Evolutionary conservation across 37 sponge, comb jelly and placozoan species (phyloP).

Genomic region (Hormiphora californensis): DNA sequence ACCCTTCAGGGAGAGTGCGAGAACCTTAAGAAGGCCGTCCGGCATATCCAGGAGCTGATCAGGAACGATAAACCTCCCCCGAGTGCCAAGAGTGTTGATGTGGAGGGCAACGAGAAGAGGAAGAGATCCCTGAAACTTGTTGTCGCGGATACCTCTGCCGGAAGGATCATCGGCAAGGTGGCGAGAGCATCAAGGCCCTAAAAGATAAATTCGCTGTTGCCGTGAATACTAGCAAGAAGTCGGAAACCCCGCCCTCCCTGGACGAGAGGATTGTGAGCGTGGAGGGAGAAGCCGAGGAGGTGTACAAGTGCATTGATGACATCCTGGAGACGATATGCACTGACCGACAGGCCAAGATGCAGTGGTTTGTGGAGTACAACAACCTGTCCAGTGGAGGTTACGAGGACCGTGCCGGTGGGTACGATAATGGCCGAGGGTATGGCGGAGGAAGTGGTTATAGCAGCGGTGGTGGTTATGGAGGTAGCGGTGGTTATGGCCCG

Average conservation of each 20-base stretch:
- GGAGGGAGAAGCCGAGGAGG: constrained; percentile 40
- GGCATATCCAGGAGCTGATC: constrained; percentile 49
- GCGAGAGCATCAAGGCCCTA: constrained; percentile 5
- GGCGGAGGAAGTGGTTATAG: constrained; percentile 27
- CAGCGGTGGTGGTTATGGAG: not conserved
- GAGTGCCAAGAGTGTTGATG: constrained; percentile 51
- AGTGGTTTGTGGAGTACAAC: constrained; percentile 54
- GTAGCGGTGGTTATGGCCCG: not conserved
- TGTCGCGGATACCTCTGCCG: constrained; percentile 34
- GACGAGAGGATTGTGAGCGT: constrained; percentile 47
- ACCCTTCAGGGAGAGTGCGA: constrained; percentile 43
- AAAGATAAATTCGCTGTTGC: constrained; percentile 20
- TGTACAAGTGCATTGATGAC: not conserved
- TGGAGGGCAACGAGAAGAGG: constrained; percentile 54
- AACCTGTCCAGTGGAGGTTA: not conserved
- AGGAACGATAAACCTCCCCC: constrained; percentile 50
- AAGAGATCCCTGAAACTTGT: constrained; percentile 42
- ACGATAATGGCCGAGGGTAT: not conserved
- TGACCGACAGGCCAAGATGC: constrained; percentile 48
- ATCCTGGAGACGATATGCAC: constrained; percentile 34
- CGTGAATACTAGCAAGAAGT: constrained; percentile 25
- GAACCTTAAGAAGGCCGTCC: constrained; percentile 13
- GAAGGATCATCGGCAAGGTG: constrained; percentile 27
- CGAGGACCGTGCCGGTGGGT: not conserved
- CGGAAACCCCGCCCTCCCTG: not conserved